phyloP scores from a whole-genome alignment of 2,797 vertebrate species.

The Todus mexicanus region DNA sequence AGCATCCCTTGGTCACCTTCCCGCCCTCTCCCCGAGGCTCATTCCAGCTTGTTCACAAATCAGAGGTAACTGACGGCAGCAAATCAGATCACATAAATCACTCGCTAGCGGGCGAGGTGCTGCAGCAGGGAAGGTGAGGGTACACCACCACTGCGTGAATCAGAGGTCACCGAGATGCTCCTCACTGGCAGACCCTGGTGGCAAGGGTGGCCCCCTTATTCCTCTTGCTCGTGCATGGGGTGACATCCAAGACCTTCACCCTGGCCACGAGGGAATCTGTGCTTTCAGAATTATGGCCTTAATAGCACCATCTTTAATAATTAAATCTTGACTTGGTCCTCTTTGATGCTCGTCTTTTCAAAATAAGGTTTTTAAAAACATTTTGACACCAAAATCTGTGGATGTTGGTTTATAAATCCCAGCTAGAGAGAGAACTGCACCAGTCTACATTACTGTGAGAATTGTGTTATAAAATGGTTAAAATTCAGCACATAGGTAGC shows the following conservation, averaged over 20 bases:
- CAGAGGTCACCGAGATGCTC: background rate
- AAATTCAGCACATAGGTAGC: background rate
- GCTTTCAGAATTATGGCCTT: background rate
- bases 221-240: rapidly evolving
- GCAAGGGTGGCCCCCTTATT: background rate
- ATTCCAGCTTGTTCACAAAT: conserved; percentile 67
- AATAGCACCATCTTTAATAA: background rate
- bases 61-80: conserved; percentile 41
- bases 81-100: conserved; percentile 45
- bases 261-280: rapidly evolving
- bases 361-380: background rate
- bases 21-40: conserved; percentile 28
- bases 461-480: background rate
- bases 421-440: background rate
- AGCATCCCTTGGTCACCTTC: background rate
- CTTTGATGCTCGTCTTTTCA: background rate
- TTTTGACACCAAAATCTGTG: rapidly evolving
- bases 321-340: background rate
- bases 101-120: background rate
- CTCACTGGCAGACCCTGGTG: rapidly evolving
- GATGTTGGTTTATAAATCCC: background rate
- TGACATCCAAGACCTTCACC: rapidly evolving
- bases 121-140: background rate
- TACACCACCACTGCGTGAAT: background rate
- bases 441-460: rapidly evolving